Conservation (phyloP, 1,140 invertebrate genomes). For the Orius laevigatus region DNA sequence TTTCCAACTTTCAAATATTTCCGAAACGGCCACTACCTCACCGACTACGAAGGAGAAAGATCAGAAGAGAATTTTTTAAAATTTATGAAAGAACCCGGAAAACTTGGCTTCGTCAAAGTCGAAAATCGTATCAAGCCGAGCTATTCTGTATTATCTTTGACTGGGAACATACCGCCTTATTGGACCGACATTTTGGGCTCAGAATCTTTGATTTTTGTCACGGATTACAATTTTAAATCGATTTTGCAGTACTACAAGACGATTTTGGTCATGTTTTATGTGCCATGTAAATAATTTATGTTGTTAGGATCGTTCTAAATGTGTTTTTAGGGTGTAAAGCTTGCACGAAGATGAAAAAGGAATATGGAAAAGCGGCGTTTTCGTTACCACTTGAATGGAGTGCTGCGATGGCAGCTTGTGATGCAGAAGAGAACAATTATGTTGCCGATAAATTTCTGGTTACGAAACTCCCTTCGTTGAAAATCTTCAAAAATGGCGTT, state of each 20-base stretch:
- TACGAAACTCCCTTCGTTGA: not conserved
- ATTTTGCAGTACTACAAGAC: not conserved
- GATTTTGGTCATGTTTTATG: slow-evolving; percentile 5
- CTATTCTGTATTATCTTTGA: no score
- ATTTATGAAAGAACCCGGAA: slow-evolving; percentile 2
- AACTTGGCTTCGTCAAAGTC: no score
- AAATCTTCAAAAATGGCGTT: slow-evolving; percentile 1
- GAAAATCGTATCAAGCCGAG: no score
- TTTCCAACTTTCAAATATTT: slow-evolving; percentile 5
- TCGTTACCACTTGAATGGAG: not conserved
- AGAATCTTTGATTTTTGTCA: not conserved
- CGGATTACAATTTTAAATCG: slow-evolving; percentile 2
- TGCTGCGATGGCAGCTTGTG: not conserved
- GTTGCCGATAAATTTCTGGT: not conserved
- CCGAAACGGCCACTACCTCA: not conserved
- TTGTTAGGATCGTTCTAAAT: no score
- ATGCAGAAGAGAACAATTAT: slow-evolving; percentile 5
- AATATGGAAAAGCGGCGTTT: not conserved
- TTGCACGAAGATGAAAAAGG: slow-evolving; percentile 1
- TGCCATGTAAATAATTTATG: no score
- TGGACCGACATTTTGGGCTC: not conserved
- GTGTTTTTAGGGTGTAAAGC: slow-evolving; percentile 3
- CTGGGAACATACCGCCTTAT: no score
- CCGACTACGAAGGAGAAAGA: slow-evolving; percentile 3
- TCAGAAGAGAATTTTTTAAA: not conserved